Conservation (phyloP, 2,113 vertebrate species). For the Brachyistius frenatus region DNA sequence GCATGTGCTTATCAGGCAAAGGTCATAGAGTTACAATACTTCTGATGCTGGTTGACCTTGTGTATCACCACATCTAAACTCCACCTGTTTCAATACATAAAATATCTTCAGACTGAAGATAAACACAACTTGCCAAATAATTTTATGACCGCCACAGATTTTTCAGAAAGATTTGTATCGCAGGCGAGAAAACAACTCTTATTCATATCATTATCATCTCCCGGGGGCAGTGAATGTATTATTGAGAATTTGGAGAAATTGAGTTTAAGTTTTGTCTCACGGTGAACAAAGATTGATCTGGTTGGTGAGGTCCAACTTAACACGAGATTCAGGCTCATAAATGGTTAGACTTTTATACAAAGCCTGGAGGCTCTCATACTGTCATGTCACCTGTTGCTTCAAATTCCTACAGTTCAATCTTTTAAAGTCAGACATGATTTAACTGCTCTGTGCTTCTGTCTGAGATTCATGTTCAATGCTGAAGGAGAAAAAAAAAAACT, state of each 20-base stretch:
- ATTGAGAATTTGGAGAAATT: neutral
- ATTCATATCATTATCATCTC: neutral
- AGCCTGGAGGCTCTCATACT: neutral
- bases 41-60: no score
- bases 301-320: neutral
- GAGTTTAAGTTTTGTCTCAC: neutral
- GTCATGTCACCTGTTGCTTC: neutral
- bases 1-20: no score
- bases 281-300: neutral
- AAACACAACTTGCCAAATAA: no score
- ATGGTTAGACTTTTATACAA: slow-evolving; percentile 6
- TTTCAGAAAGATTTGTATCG: neutral
- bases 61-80: no score
- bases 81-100: no score
- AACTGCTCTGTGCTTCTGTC: neutral
- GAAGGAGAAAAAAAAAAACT: no score
- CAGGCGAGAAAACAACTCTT: neutral
- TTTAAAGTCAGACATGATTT: neutral
- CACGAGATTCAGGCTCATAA: neutral
- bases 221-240: neutral
- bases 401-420: neutral
- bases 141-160: no score
- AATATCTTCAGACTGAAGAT: no score
- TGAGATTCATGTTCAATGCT: neutral
- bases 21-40: no score